Evolutionary conservation across 2,113 vertebrate species (phyloP).

Genomic region (Bubo bubo): DNA sequence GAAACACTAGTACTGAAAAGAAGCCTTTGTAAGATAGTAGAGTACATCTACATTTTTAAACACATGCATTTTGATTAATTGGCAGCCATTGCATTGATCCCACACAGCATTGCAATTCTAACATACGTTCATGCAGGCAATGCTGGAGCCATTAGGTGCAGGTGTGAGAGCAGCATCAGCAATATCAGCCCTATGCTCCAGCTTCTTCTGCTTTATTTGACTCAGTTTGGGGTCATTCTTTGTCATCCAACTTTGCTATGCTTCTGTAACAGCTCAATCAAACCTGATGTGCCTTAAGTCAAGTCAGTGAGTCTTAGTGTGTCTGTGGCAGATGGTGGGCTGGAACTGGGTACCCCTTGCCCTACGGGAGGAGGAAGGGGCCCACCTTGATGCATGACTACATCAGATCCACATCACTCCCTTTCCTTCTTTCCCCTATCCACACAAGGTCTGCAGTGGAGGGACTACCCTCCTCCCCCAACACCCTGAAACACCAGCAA

Average conservation of each 20-base stretch:
- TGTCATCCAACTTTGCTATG: background rate
- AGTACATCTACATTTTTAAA: background rate
- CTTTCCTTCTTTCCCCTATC: background rate
- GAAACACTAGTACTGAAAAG: background rate
- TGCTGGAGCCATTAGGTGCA: background rate
- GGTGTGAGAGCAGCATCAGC: background rate
- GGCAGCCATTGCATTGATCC: background rate
- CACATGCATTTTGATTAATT: background rate
- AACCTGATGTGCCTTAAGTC: background rate
- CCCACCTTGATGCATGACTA: background rate
- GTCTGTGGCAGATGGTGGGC: background rate
- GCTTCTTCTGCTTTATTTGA: background rate
- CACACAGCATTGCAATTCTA: background rate
- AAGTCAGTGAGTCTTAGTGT: background rate
- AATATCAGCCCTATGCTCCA: background rate
- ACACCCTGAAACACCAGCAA: background rate
- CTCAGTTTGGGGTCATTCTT: background rate
- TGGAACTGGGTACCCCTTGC: background rate
- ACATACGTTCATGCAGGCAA: background rate
- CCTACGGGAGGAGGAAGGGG: background rate
- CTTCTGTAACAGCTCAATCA: background rate
- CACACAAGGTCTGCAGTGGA: background rate
- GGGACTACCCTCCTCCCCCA: background rate
- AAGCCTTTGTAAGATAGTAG: background rate
- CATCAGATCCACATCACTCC: background rate